Evolutionary conservation across 1,140 invertebrate genomes (phyloP), one percentile per base, ranked within the genome.

Genomic region (Aleiodes sp.): DNA sequence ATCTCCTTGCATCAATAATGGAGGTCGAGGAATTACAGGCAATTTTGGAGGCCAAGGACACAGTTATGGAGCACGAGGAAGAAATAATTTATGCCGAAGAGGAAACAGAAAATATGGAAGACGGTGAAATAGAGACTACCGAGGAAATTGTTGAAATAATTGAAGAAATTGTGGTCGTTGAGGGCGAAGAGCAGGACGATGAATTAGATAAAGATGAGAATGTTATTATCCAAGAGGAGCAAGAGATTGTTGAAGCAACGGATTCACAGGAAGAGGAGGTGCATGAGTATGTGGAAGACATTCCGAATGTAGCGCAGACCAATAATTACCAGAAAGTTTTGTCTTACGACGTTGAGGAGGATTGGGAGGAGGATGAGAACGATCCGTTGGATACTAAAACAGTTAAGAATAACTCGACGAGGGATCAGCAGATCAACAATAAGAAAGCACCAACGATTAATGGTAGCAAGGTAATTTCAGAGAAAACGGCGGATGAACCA

Each of bases 341-440:
- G 37, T 66, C 74, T 0, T 86, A 86, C 24, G 81, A 85, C 68
- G 75, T 79, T 1, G 78, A 80, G 9, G 82, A 82, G 28, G 84
- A 85, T 64, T 85, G 84, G 84, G 80, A 84, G 43, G 82, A 85
- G 21, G 83, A 84, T 21, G 84, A 85, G 3, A 57, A 78, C 19
- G 83, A 85, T 16, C 77, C 77, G 28, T 68, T 7, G 77, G 78
- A 41, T 19, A 62, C 19, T 39, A 39, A 14, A 10, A 31, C 19
- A 52, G 10, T 31, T 2, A n/a, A 9, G n/a, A n/a, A n/a, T 1
- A 52, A 26, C 2, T 3, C 46, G 1, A 52, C n/a, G n/a, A 12
- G 28, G 7, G 21, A 28, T 59, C 46, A 24, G 21, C 9, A 24
- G 21, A 46, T 52, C n/a, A n/a, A 14, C 12, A 14, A 31, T 8